phyloP scores from a whole-genome alignment of 2,113 vertebrate species.

The Herpailurus yagouaroundi region DNA sequence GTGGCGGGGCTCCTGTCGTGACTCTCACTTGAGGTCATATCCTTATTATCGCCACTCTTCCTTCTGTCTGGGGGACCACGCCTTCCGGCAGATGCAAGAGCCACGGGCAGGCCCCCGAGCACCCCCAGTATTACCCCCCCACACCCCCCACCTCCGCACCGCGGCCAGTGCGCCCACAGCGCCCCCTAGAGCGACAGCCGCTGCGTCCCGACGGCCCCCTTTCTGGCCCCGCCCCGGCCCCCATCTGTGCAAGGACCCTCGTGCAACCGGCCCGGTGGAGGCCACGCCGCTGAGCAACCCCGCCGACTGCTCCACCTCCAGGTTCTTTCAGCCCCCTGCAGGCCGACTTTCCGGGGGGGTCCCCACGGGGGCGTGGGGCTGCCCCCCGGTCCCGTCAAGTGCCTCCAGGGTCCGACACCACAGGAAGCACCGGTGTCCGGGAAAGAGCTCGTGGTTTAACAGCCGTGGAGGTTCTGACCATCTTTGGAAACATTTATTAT shows the following conservation, averaged over 20 bases:
- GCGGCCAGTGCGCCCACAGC: conserved; percentile 59
- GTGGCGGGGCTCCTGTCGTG: not conserved
- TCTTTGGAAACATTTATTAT: not conserved
- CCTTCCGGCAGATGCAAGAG: conserved; percentile 54
- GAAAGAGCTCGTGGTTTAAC: not conserved
- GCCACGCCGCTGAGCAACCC: conserved; percentile 37
- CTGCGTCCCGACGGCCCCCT: not conserved
- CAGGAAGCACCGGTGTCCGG: not conserved
- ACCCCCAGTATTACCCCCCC: conserved; percentile 39
- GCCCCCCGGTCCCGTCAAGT: not conserved
- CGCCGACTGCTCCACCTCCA: not conserved
- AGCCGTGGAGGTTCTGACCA: not conserved
- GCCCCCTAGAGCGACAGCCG: not conserved
- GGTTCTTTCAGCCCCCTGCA: not conserved
- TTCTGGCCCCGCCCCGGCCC: not conserved
- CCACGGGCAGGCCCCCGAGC: conserved; percentile 56
- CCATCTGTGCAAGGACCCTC: conserved; percentile 66
- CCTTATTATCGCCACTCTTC: not conserved
- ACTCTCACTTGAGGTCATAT: not conserved
- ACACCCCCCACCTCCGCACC: conserved; percentile 49
- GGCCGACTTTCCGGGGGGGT: not conserved
- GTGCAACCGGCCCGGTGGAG: conserved; percentile 42
- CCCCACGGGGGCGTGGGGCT: not conserved
- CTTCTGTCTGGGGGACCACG: conserved; percentile 38
- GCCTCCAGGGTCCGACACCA: not conserved